Evolutionary conservation across 2,113 vertebrate genomes (phyloP).

Genomic region (Empidonax traillii): DNA sequence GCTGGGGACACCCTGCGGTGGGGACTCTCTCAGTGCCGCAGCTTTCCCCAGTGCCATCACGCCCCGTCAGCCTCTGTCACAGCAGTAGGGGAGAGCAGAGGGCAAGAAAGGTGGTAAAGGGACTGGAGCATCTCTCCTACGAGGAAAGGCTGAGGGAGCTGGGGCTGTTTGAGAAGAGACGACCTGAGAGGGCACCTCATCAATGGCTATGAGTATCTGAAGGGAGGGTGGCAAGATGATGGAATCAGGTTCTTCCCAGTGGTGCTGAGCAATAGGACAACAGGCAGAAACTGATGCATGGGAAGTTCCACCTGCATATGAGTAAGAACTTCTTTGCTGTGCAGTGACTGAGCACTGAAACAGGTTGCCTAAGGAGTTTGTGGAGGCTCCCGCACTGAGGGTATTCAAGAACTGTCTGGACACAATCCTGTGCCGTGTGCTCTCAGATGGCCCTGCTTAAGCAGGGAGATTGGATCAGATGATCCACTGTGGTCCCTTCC

Average conservation of each 20-base stretch:
- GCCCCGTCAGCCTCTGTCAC: accelerated
- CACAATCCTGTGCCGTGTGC: background rate
- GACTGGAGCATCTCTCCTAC: accelerated
- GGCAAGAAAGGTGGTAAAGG: too few species aligned
- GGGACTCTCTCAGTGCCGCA: accelerated
- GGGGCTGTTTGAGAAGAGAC: too few species aligned
- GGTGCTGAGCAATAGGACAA: too few species aligned
- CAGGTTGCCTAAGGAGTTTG: background rate
- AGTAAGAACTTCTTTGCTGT: background rate
- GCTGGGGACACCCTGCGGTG: background rate
- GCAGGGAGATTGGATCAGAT: background rate
- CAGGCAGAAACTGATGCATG: background rate
- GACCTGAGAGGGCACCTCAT: background rate
- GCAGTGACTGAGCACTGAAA: background rate
- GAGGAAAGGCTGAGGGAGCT: background rate
- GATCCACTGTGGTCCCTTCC: background rate
- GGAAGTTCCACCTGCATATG: background rate
- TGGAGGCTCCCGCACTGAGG: background rate
- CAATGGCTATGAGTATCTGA: background rate
- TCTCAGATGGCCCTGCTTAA: background rate
- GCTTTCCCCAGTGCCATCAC: accelerated
- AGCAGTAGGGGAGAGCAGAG: accelerated
- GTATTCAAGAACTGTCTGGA: background rate
- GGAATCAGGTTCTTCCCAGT: background rate
- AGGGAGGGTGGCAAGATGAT: too few species aligned